phyloP scores from a whole-genome alignment of 2,113 vertebrate species.

The Electrona antarctica region DNA sequence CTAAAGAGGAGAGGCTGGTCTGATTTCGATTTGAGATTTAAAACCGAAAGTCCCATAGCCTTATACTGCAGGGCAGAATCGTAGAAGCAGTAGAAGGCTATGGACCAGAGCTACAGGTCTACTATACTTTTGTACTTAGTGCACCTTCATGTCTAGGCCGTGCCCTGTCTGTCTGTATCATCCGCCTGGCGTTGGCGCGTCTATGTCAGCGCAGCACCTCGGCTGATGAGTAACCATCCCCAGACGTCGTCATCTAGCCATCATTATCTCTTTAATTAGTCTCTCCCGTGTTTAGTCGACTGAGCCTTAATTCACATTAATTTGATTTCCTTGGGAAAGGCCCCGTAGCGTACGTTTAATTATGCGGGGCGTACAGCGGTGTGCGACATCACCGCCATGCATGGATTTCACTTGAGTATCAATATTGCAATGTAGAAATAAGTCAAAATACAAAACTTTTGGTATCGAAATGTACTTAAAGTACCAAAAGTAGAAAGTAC shows the following conservation, averaged over 20 bases:
- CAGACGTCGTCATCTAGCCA: background rate
- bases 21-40: too few species aligned
- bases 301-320: slow-evolving; percentile 3
- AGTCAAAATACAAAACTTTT: too few species aligned
- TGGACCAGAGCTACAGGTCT: too few species aligned
- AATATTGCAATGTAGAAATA: too few species aligned
- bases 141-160: slow-evolving; percentile 1
- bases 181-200: background rate
- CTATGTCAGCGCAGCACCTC: background rate
- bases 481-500: too few species aligned
- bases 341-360: background rate
- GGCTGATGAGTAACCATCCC: background rate
- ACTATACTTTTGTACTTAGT: too few species aligned
- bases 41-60: too few species aligned
- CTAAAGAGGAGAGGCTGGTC: too few species aligned
- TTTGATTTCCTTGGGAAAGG: slow-evolving; percentile 18
- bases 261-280: background rate
- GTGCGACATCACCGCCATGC: background rate
- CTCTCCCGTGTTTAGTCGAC: background rate
- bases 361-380: background rate
- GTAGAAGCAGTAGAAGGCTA: too few species aligned
- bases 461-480: too few species aligned
- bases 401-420: too few species aligned
- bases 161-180: background rate
- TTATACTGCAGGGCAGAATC: too few species aligned